These are phyloP conservation scores for Cottus gobio DNA, from an alignment of 2,113 vertebrate species.

Conservation along the genomic window DNA sequence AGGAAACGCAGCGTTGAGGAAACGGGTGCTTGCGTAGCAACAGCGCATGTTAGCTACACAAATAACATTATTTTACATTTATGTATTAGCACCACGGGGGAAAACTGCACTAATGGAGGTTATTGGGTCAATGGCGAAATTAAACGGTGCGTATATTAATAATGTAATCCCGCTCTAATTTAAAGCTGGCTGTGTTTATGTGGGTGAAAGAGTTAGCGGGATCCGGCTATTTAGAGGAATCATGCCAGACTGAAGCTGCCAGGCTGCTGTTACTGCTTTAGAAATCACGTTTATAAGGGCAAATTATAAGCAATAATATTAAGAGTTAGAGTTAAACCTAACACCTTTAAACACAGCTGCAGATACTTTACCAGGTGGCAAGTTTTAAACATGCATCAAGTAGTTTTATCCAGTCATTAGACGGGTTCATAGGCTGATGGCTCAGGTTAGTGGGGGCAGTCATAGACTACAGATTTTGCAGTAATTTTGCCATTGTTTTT, in stretches of 20 bases:
- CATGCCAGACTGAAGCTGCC: rapidly evolving
- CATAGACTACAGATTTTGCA: not conserved
- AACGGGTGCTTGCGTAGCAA: conserved; percentile 65
- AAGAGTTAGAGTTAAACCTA: not conserved
- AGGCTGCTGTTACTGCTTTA: not conserved
- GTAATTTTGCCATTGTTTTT: not conserved
- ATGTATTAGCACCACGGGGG: not conserved
- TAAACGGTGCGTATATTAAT: conserved; percentile 46
- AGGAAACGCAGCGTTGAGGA: conserved; percentile 50
- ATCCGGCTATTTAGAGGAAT: conserved; percentile 52
- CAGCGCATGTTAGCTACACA: conserved; percentile 65
- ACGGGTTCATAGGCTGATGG: conserved; percentile 11
- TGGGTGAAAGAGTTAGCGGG: conserved; percentile 32
- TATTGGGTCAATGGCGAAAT: conserved; percentile 28
- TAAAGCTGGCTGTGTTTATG: conserved; percentile 6
- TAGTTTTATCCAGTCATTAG: conserved; percentile 13
- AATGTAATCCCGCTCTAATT: not conserved
- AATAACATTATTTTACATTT: conserved; percentile 6
- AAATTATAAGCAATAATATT: rapidly evolving
- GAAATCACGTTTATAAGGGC: rapidly evolving
- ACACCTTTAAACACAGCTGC: not conserved
- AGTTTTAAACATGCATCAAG: not conserved
- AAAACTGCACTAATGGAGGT: conserved; percentile 33
- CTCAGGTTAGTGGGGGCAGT: not conserved
- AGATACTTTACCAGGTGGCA: not conserved